A percentile compares a stretch with the other conserved stretches of the same genome.
phyloP scores from a whole-genome alignment of 2,113 vertebrate genomes.

The Chascanopsetta lugubris region DNA sequence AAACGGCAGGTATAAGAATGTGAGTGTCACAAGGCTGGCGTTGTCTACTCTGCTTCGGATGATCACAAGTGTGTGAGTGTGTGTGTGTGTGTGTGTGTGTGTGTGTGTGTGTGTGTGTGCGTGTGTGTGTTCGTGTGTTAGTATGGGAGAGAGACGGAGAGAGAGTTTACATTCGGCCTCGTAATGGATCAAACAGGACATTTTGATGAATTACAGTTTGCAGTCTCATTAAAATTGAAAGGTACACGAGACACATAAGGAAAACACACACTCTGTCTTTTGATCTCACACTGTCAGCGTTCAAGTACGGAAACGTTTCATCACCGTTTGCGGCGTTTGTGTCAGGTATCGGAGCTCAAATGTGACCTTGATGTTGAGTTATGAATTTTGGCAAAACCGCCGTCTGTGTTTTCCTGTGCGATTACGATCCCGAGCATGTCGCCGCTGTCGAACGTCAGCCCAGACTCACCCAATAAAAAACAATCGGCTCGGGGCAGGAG shows the following conservation, averaged over 20 bases:
- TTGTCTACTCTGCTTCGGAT: neutral
- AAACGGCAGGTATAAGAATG: constrained; percentile 49
- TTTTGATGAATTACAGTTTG: neutral
- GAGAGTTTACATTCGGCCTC: neutral
- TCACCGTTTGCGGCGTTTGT: neutral
- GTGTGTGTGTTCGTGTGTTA: too few species aligned
- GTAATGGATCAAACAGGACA: neutral
- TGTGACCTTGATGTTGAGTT: too few species aligned
- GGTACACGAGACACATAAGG: neutral
- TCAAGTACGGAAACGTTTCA: neutral
- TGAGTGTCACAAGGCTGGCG: neutral
- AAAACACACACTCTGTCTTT: neutral
- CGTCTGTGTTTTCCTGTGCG: neutral
- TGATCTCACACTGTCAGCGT: neutral
- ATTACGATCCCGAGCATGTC: neutral
- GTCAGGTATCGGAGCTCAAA: neutral
- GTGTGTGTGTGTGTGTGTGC: neutral
- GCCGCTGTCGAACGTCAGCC: neutral
- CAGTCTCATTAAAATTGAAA: neutral
- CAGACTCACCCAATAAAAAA: neutral
- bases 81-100: constrained; percentile 4
- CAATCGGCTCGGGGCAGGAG: too few species aligned
- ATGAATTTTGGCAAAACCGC: neutral
- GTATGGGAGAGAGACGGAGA: neutral
- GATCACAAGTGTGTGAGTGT: neutral